Percentiles rank a stretch among this genome's conserved stretches.
These are phyloP conservation scores for Aphelinus certus DNA, from an alignment of 1,140 invertebrate species.

Conservation along the genomic window DNA sequence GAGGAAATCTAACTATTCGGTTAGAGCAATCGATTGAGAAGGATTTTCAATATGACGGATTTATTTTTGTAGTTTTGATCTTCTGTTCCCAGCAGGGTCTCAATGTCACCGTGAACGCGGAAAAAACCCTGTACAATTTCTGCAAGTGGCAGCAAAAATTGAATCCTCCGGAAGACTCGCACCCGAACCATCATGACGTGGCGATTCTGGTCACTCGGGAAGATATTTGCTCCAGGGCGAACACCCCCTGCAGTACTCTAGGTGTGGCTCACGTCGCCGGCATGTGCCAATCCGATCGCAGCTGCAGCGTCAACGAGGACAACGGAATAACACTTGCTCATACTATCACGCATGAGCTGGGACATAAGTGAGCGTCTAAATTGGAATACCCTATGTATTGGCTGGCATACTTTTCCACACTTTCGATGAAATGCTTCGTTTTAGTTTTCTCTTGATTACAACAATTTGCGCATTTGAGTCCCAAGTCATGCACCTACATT, in stretches of 20 bases:
- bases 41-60: neutral
- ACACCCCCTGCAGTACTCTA: slow-evolving; percentile 82
- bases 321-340: slow-evolving; percentile 90
- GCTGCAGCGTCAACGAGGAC: slow-evolving; percentile 92
- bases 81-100: slow-evolving; percentile 70
- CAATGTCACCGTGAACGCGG: slow-evolving; percentile 82
- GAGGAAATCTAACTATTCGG: too few relatives aligned
- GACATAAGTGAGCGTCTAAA: slow-evolving; percentile 82
- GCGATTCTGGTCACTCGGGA: slow-evolving; percentile 89
- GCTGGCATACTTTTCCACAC: neutral
- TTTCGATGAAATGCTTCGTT: neutral
- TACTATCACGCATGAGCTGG: slow-evolving; percentile 92
- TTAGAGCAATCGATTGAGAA: too few relatives aligned
- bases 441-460: neutral
- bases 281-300: slow-evolving; percentile 88
- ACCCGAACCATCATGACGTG: slow-evolving; percentile 93
- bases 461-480: neutral
- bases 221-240: slow-evolving; percentile 84
- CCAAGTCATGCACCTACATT: too few relatives aligned
- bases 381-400: too few relatives aligned
- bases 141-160: slow-evolving; percentile 86
- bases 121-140: slow-evolving; percentile 84
- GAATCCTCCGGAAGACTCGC: slow-evolving; percentile 80
- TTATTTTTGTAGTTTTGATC: slow-evolving; percentile 5
- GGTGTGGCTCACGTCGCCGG: slow-evolving; percentile 90